Evolutionary conservation across 2,888 invertebrate genomes (phyloP), one percentile per base, ranked within the genome.

Genomic region (Drosophila seclusa): DNA sequence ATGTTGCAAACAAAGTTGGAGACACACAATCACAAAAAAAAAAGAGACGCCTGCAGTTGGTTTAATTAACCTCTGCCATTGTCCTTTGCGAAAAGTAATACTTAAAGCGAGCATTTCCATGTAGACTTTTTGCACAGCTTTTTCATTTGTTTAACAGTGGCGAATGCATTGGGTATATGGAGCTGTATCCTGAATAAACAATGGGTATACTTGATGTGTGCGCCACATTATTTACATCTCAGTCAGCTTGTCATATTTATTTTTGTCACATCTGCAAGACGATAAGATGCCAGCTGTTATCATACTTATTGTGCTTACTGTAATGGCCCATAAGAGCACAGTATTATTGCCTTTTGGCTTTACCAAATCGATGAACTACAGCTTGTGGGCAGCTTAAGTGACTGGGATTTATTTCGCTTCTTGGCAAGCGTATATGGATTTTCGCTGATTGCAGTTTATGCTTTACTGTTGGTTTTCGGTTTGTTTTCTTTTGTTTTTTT

Each of bases 51-150:
- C 4, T 4, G 24, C 69, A 68, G 68, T 67, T 79, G 75, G 64
- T 83, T 76, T 82, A 72, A 86, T 86, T 80, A 83, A 86, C 78
- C 80, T 82, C 70, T 55, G 27, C 27, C 29, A 18, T 40, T 67
- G 54, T 55, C 54, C 38, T 42, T 21, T 21, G 42, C 13, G 61
- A 75, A 86, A 84, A 86, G 79, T 77, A 83, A 84, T 86, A 73
- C 83, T 86, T 79, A 79, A 79, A 73, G 45, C 2, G 7, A 45
- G 13, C 13, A 45, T 42, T 42, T 42, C 6, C 13, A 1, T 21
- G 21, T 21, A 2, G 21, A 82, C 65, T 57, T 50, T 59, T 57
- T 42, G 24, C 21, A 0, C 45, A 7, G 27, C 34, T 52, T 10
- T 55, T 18, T 16, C 49, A 52, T 74, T 73, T 68, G 53, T 53